Percentiles rank a stretch among this genome's conserved stretches.
Evolutionary conservation across 1,140 invertebrate genomes (phyloP).

Genomic region (Chymomyza costata): DNA sequence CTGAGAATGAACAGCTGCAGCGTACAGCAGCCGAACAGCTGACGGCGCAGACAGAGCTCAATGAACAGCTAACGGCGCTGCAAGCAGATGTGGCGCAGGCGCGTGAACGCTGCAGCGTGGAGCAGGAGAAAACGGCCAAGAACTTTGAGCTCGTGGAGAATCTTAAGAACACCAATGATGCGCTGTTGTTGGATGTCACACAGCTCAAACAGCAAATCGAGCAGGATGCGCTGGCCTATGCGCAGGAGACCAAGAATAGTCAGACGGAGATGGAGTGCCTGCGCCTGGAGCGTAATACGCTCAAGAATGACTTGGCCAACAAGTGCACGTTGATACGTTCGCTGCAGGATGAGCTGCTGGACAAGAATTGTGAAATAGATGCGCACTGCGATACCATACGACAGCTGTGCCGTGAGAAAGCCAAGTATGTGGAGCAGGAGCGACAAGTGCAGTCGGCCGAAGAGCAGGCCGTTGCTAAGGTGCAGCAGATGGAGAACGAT

Average conservation of each 20-base stretch:
- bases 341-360: constrained; percentile 71
- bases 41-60: constrained; percentile 27
- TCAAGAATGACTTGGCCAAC: constrained; percentile 74
- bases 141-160: constrained; percentile 53
- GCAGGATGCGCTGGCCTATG: constrained; percentile 64
- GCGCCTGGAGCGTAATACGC: constrained; percentile 67
- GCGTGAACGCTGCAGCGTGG: constrained; percentile 26
- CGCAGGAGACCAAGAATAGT: constrained; percentile 50
- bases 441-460: constrained; percentile 53
- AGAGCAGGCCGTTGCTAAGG: constrained; percentile 74
- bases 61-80: constrained; percentile 40
- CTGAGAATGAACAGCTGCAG: constrained; percentile 52
- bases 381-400: constrained; percentile 63
- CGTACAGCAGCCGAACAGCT: constrained; percentile 30
- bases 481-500: constrained; percentile 74
- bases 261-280: constrained; percentile 65
- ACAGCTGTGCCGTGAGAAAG: constrained; percentile 66
- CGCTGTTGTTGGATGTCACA: constrained; percentile 39
- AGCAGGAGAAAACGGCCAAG: constrained; percentile 39
- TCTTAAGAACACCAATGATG: constrained; percentile 51
- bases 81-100: constrained; percentile 46
- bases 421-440: constrained; percentile 62
- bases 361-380: constrained; percentile 73
- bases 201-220: constrained; percentile 63
- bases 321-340: constrained; percentile 66